Base-by-base conservation (phyloP, 2,888 invertebrate species). In the Drosophila austrosaltans region DNA sequence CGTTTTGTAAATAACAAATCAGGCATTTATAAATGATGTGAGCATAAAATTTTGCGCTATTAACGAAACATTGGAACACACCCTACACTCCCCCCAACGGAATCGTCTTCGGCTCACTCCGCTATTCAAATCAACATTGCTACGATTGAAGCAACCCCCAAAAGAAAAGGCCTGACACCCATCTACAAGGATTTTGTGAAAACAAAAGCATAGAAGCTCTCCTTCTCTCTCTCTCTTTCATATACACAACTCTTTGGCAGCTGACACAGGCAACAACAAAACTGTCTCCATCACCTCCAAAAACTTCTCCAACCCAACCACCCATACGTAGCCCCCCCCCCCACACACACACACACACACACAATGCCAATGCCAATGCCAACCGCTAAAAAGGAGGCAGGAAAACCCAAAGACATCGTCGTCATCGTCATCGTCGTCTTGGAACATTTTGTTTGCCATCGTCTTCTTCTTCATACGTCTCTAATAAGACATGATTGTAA, bases 401-500 rank as follows among this genome's bases (percentile, higher is more conserved):
- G 67, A 63, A 56, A 56, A 7, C 28, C 30, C 44, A 60, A 63
- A 44, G 53, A 48, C 66, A 69, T 68, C 67, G 53, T 54, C 22
- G 20, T 39, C 56, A 36, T 62, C 28, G 3, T 53, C 53, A 12
- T 63, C 53, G 16, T 63, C 61, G 36, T 67, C 66, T 76, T 42
- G 48, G 25, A 48, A 63, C 60, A 42, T 57, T 60, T 25, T 30
- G 44, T 42, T 42, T 28, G 42, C 48, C 82, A 84, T 60, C 82
- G 83, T 57, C 75, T 48, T 71, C 82, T 83, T 81, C 82, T 83
- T 81, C 82, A 86, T 87, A 87, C 82, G 87, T 87, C 87, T 92
- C 91, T 92, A 91, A 91, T 91, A 91, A 92, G 92, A 92, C 90
- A 90, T 89, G 91, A 91, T 91, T 91, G 91, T 92, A 92, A 92